Evolutionary conservation across 2,888 invertebrate genomes (phyloP), one percentile per base, ranked within the genome.

Genomic region (Lypha dubia): DNA sequence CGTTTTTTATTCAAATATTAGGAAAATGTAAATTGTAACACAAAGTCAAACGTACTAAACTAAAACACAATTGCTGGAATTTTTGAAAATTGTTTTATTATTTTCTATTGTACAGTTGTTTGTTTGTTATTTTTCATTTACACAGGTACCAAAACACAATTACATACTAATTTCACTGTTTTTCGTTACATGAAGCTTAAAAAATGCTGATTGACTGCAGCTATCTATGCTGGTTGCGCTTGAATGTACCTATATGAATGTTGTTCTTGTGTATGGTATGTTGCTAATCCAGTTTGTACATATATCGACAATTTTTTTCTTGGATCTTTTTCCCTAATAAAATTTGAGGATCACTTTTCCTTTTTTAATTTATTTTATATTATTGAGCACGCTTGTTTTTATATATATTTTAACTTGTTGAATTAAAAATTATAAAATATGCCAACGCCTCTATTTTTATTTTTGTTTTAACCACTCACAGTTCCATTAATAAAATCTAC

Each of bases 401-500:
- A 49, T 49, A 44, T 38, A 56, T 5, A 44, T 28, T 35, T 62
- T 51, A n/a, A 60, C 51, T 22, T 15, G 60, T 41, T 51, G 8
- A 1, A 41, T 15, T 41, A 15, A 13, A 58, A 41, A 53, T 35
- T 20, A 65, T n/a, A 53, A 71, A 80, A 70, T 74, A 68, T 81
- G 84, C 76, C 84, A 84, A 84, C 84, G 84, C 84, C 84, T 84
- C 71, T 71, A 76, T 84, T 84, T 15, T 68, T 81, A 77, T 77
- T 81, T 84, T 63, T 81, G 56, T 68, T 77, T 79, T 67, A 80
- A 56, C 75, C 68, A 84, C 80, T 44, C 74, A 79, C 73, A 65
- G 79, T 74, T 84, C 83, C 75, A 80, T 71, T 79, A 83, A 83
- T 68, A 74, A 74, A 74, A 74, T 51, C 67, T 71, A 56, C 63